Evolutionary conservation across 2,113 vertebrate genomes (phyloP).

Genomic region (Peucedramus taeniatus): DNA sequence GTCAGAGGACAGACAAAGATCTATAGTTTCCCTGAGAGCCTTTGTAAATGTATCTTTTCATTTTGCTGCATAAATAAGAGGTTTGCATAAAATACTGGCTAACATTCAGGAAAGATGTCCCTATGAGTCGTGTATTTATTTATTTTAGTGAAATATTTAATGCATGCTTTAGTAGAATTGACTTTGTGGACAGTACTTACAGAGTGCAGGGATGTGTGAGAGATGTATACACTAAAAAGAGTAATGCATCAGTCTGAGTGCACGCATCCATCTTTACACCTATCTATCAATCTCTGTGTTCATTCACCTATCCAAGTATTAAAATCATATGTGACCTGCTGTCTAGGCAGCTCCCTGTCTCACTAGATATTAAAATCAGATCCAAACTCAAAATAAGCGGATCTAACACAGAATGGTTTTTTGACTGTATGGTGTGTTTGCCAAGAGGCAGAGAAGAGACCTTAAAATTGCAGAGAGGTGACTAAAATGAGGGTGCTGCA

Average conservation of each 20-base stretch:
- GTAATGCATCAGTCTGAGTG: conserved; percentile 13
- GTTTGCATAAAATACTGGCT: neutral
- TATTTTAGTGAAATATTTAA: conserved; percentile 51
- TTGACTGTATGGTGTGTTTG: neutral
- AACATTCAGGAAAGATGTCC: neutral
- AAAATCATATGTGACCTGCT: conserved; percentile 50
- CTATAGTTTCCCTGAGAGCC: neutral
- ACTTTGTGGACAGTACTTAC: conserved; percentile 4
- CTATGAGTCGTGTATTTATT: conserved; percentile 38
- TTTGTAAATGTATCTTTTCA: conserved; percentile 1
- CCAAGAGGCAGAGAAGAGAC: neutral
- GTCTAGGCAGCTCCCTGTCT: conserved; percentile 3
- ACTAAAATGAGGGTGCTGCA: neutral
- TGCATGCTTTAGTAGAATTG: neutral
- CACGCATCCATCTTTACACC: conserved; percentile 8
- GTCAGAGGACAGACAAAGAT: neutral
- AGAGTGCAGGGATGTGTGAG: neutral
- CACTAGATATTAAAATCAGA: conserved; percentile 24
- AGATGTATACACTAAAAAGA: neutral
- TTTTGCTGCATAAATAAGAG: conserved; percentile 1
- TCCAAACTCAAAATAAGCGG: neutral
- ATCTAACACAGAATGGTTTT: neutral
- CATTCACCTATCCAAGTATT: conserved; percentile 28
- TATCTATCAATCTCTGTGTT: neutral
- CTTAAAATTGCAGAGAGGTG: neutral